phyloP scores from a whole-genome alignment of 2,888 invertebrate genomes.

The Cylindroiulus punctatus region DNA sequence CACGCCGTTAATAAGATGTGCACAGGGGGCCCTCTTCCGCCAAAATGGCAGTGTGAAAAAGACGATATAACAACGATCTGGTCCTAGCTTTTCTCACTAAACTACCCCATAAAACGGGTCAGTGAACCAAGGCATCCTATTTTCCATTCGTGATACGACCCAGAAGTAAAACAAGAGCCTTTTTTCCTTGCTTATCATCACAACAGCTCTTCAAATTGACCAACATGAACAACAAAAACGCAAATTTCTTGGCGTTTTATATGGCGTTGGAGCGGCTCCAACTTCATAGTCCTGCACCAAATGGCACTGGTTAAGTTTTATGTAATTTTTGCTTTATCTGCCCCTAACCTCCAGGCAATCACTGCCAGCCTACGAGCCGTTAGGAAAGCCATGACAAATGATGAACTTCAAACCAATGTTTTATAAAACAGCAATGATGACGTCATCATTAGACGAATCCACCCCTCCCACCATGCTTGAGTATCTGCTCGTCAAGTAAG shows the following conservation, averaged over 20 bases:
- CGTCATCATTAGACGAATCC: no score
- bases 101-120: conserved; percentile 28
- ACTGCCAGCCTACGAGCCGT: no score
- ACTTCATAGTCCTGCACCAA: no score
- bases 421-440: no score
- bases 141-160: background rate
- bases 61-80: conserved; percentile 42
- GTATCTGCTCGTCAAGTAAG: background rate
- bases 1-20: conserved; percentile 42
- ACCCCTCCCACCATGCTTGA: no score
- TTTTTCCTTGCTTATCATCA: background rate
- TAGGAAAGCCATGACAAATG: no score
- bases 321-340: no score
- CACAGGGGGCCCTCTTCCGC: background rate
- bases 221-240: background rate
- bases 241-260: background rate
- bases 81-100: conserved; percentile 1
- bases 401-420: no score
- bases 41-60: conserved; percentile 34
- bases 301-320: no score
- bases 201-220: background rate
- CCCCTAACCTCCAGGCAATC: no score
- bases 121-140: conserved; percentile 20
- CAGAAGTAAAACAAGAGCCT: background rate
- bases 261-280: no score